Evolutionary conservation across 1,140 invertebrate genomes (phyloP), one percentile per base, ranked within the genome.

Genomic region (Eulimnadia texana): DNA sequence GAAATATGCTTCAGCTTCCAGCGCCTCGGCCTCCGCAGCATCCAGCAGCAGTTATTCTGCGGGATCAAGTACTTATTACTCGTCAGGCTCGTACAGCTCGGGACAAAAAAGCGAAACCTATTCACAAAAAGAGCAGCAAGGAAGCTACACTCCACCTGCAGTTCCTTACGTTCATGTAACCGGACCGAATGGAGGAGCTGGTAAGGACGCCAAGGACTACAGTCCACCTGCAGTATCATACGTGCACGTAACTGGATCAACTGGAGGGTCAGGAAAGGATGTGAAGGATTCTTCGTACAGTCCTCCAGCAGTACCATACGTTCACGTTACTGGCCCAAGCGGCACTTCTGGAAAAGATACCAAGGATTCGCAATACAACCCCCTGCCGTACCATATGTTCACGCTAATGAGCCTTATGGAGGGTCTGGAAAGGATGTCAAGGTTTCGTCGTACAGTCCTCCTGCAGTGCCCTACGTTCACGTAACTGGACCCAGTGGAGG

Each of bases 131-230:
- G 33, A 42, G 6, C 6, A 42, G 33, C 33, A 42, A 16, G 33
- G 6, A 16, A 16, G 6, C 33, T 42, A 42, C 16, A 42, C 6
- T 42, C 33, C 33, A 42, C 33, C 6, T 9, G 55, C 55, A 6
- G 55, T 58, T 22, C 55, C 55, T 11, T 58, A 58, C 24, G 55
- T 58, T 47, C 55, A 58, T n/a, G 55, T 58, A 16, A 42, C 28
- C 9, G 55, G 55, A 10, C 3, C 55, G 13, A 27, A 16, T 16
- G 55, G 55, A 13, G 28, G 55, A 11, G 6, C 33, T 16, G 33
- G 6, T 16, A 42, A 42, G 16, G 20, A 58, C 19, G 20, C 28
- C 1, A 25, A 58, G 25, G 28, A 58, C 55, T 20, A 11, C 3
- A 20, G 22, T 16, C 1, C 28, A 22, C 10, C 55, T 16, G 55